These are phyloP conservation scores for Eciton burchellii DNA, from an alignment of 1,140 invertebrate species.

Conservation along the genomic window DNA sequence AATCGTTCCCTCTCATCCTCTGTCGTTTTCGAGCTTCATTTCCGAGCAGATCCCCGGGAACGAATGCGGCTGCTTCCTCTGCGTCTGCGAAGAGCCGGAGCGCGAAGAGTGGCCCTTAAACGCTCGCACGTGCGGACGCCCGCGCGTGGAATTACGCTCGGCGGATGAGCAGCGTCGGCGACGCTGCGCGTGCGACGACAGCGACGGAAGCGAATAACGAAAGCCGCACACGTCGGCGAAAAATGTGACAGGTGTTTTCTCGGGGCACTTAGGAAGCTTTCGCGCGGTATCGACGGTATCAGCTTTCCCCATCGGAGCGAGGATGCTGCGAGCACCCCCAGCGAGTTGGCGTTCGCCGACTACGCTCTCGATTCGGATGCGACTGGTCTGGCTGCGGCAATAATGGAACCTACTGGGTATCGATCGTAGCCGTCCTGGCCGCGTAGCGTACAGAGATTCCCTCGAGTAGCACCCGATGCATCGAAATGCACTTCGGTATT, in stretches of 20 bases:
- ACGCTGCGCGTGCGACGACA: conserved; percentile 31
- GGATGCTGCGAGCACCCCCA: conserved; percentile 53
- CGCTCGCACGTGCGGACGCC: too few species aligned
- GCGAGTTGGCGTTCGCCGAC: conserved; percentile 46
- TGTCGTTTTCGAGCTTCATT: conserved; percentile 55
- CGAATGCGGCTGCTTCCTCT: conserved; percentile 9
- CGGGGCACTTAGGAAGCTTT: conserved; percentile 56
- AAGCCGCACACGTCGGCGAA: conserved; percentile 48
- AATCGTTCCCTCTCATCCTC: conserved; percentile 46
- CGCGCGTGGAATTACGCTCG: conserved; percentile 30
- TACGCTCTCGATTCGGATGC: conserved; percentile 59
- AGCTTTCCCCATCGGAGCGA: conserved; percentile 45
- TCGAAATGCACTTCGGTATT: conserved; percentile 56
- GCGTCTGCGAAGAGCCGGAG: conserved; percentile 21
- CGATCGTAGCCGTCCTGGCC: conserved; percentile 31
- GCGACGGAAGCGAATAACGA: conserved; percentile 49
- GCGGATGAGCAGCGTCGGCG: neutral
- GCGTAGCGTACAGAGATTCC: too few species aligned
- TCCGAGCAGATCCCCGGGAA: conserved; percentile 47
- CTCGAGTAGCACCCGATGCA: conserved; percentile 53
- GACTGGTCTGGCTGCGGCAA: conserved; percentile 49
- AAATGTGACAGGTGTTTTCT: conserved; percentile 59
- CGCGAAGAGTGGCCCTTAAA: conserved; percentile 21
- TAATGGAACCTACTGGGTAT: conserved; percentile 61
- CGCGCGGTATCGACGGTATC: conserved; percentile 50